These are phyloP conservation scores for Patiria pectinifera DNA, from an alignment of 53 echinoderm and acorn worm genomes.

Conservation along the genomic window DNA sequence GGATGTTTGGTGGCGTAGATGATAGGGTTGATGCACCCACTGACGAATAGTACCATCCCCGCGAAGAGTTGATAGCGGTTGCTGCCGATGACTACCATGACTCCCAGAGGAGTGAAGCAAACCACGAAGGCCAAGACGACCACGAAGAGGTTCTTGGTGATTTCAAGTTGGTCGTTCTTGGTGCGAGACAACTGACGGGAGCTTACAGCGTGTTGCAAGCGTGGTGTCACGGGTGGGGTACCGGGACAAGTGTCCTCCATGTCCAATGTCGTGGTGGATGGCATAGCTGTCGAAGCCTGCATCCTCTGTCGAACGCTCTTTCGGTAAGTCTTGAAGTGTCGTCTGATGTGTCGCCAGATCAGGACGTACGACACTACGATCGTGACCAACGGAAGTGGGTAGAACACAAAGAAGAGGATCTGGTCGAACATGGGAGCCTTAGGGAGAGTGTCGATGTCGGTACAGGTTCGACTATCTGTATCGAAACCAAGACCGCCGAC, in stretches of 20 bases:
- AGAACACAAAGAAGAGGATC: constrained; percentile 6
- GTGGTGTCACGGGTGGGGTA: not conserved
- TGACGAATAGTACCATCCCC: constrained; percentile 6
- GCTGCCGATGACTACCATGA: constrained; percentile 24
- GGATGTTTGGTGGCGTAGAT: constrained; percentile 54
- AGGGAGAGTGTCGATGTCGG: not conserved
- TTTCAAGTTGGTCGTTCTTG: constrained; percentile 26
- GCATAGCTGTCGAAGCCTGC: not conserved
- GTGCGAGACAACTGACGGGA: not conserved
- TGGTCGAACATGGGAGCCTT: not conserved
- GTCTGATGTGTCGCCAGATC: constrained; percentile 63
- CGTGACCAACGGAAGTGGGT: constrained; percentile 49
- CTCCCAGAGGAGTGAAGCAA: constrained; percentile 28
- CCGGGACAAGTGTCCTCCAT: not conserved
- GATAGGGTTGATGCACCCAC: constrained; percentile 32
- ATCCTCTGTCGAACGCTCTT: not conserved
- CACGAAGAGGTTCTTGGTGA: constrained; percentile 57
- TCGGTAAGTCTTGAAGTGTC: constrained; percentile 30
- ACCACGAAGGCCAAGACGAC: constrained; percentile 40
- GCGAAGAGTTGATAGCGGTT: constrained; percentile 43
- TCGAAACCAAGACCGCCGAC: constrained; percentile 39
- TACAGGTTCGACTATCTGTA: constrained; percentile 11
- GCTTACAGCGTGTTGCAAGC: constrained; percentile 1
- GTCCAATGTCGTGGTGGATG: not conserved
- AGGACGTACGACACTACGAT: constrained; percentile 61